Conservation (phyloP, 2,797 vertebrate species). For the Acipenser ruthenus region DNA sequence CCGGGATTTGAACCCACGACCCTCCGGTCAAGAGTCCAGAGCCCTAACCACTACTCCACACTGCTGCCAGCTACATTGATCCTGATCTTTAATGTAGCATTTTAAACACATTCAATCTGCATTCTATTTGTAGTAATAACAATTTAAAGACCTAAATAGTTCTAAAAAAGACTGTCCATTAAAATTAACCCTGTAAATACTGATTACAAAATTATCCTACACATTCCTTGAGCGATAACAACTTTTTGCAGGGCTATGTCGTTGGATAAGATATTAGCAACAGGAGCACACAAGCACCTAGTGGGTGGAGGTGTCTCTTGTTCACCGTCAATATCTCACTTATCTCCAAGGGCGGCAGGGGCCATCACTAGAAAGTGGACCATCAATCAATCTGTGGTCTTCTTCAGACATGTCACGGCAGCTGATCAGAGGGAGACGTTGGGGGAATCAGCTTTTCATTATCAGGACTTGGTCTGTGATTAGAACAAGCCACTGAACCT, state of each 20-base stretch:
- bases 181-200: background rate
- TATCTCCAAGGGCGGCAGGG: constrained; percentile 45
- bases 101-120: no score
- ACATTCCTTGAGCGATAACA: background rate
- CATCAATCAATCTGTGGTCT: constrained; percentile 49
- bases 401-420: constrained; percentile 48
- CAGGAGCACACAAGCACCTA: background rate
- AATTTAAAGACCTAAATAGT: no score
- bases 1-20: no score
- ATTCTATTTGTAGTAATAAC: no score
- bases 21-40: no score
- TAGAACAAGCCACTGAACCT: constrained; percentile 52
- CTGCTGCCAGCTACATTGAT: no score
- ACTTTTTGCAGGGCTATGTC: background rate
- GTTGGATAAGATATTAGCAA: constrained; percentile 6
- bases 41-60: no score
- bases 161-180: no score
- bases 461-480: constrained; percentile 57
- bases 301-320: constrained; percentile 1
- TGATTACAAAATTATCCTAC: constrained; percentile 1
- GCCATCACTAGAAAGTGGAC: constrained; percentile 45
- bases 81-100: no score
- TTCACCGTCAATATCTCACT: constrained; percentile 39
- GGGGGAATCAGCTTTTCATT: constrained; percentile 46
- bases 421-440: constrained; percentile 47